Conservation (phyloP, 1,140 invertebrate genomes). For the Metopolophium dirhodum region DNA sequence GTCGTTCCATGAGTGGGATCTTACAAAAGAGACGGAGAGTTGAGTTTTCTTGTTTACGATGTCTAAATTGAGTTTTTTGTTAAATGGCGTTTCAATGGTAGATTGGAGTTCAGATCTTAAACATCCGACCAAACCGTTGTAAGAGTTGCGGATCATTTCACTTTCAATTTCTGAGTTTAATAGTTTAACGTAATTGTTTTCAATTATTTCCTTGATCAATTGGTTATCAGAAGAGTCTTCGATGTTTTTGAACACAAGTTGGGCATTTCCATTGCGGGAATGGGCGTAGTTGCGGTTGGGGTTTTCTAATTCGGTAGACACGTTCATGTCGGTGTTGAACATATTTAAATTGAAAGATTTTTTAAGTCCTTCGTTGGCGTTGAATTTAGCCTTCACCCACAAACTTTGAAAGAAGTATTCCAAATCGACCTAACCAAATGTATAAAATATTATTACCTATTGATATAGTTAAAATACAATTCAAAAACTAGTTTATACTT, state of each 20-base stretch:
- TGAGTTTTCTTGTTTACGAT: slow-evolving; percentile 20
- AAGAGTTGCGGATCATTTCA: slow-evolving; percentile 28
- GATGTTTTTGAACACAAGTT: neutral
- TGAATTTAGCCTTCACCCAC: neutral
- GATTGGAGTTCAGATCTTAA: slow-evolving; percentile 4
- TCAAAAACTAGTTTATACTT: neutral
- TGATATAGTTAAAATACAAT: neutral
- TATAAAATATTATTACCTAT: neutral
- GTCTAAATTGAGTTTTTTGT: neutral
- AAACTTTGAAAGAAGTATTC: slow-evolving; percentile 22
- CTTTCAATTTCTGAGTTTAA: slow-evolving; percentile 19
- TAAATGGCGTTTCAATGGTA: neutral
- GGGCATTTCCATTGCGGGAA: neutral
- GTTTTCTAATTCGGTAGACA: slow-evolving; percentile 24
- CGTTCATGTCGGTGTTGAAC: neutral
- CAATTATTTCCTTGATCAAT: neutral
- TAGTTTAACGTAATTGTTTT: neutral
- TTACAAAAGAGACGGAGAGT: neutral
- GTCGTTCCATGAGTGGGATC: neutral
- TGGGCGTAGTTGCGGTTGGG: slow-evolving; percentile 20
- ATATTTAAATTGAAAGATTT: slow-evolving; percentile 19
- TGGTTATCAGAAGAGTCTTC: neutral
- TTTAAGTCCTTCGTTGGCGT: neutral
- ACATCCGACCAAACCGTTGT: slow-evolving; percentile 29
- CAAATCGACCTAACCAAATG: neutral